A percentile compares a stretch with the other conserved stretches of the same genome.
These are phyloP conservation scores for Cordilura impudica DNA, from an alignment of 2,888 invertebrate species.

Conservation along the genomic window DNA sequence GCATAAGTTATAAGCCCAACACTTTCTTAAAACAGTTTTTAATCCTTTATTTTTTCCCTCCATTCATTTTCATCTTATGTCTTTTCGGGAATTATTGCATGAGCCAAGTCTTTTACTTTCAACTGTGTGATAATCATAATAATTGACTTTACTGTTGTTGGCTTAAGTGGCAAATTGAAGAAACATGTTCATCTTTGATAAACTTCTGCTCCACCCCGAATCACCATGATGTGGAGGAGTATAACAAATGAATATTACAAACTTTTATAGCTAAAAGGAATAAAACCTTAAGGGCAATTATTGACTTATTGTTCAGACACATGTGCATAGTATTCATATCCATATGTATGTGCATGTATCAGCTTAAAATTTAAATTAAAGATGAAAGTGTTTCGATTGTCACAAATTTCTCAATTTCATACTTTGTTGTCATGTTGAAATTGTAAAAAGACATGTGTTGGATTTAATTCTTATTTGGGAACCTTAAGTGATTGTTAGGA, in stretches of 20 bases:
- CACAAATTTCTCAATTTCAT: not conserved
- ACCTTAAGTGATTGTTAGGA: constrained; percentile 33
- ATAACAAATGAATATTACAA: constrained; percentile 60
- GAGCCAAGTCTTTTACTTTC: not conserved
- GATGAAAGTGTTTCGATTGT: constrained; percentile 56
- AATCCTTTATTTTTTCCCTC: constrained; percentile 46
- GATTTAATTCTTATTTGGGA: constrained; percentile 41
- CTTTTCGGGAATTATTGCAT: not conserved
- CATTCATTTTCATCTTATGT: not conserved
- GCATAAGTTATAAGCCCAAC: constrained; percentile 50
- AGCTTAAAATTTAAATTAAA: constrained; percentile 35
- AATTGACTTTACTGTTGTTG: constrained; percentile 75
- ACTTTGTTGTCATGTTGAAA: not conserved
- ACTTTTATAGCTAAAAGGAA: constrained; percentile 57
- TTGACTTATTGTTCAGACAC: constrained; percentile 59
- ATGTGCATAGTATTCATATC: constrained; percentile 12
- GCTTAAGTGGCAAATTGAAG: constrained; percentile 78
- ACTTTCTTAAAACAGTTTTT: constrained; percentile 32
- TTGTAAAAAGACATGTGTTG: constrained; percentile 45
- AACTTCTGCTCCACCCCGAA: constrained; percentile 22
- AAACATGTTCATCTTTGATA: constrained; percentile 72
- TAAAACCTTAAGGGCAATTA: constrained; percentile 57
- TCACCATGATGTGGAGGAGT: not conserved
- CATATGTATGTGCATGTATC: constrained; percentile 6
- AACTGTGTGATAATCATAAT: constrained; percentile 68